Percentiles rank a stretch among this genome's conserved stretches.
Conservation (phyloP, 1,140 invertebrate species). For the Listronotus oregonensis region DNA sequence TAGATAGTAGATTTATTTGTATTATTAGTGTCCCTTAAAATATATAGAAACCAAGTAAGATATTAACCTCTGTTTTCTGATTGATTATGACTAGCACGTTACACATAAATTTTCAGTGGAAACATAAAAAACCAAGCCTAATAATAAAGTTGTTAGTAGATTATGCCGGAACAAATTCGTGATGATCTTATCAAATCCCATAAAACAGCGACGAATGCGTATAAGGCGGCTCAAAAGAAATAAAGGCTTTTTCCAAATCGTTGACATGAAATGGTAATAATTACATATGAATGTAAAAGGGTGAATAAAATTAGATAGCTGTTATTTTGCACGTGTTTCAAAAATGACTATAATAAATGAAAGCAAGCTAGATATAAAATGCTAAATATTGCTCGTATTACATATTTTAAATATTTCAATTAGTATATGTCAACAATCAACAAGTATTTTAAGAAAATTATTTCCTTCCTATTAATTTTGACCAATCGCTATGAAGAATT, state of each 20-base stretch:
- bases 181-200: conserved; percentile 31
- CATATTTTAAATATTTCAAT: no score
- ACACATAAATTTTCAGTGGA: conserved; percentile 21
- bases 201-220: conserved; percentile 20
- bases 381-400: no score
- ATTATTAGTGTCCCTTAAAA: no score
- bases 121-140: conserved; percentile 34
- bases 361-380: no score
- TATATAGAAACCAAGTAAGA: not conserved
- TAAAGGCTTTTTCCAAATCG: conserved; percentile 10
- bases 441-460: no score
- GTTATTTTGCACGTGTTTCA: no score
- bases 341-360: no score
- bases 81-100: conserved; percentile 28
- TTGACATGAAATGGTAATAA: conserved; percentile 15
- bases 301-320: conserved; percentile 5
- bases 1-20: no score
- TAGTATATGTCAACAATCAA: no score
- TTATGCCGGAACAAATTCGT: conserved; percentile 34
- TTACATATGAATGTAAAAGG: conserved; percentile 21
- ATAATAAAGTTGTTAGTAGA: conserved; percentile 36
- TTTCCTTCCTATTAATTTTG: no score
- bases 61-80: conserved; percentile 13
- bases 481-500: no score
- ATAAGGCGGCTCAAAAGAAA: conserved; percentile 24